These are phyloP conservation scores for Melipona bicolor DNA, from an alignment of 2,888 invertebrate genomes.

Conservation along the genomic window DNA sequence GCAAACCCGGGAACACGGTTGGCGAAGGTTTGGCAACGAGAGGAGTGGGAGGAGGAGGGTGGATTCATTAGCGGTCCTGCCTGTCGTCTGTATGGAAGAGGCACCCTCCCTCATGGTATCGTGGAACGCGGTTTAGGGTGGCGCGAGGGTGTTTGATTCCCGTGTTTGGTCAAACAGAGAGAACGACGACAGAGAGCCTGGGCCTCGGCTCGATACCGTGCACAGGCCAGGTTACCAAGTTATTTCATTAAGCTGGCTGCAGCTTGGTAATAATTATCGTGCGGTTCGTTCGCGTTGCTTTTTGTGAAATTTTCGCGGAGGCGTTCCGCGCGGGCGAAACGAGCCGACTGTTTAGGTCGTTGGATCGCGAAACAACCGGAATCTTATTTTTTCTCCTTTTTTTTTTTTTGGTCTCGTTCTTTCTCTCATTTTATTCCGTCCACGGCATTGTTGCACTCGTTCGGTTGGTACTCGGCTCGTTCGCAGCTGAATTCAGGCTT, in stretches of 20 bases:
- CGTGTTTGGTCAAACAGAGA: conserved; percentile 77
- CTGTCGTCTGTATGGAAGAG: conserved; percentile 59
- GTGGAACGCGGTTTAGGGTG: conserved; percentile 59
- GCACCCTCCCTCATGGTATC: conserved; percentile 60
- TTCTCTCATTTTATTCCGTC: not conserved
- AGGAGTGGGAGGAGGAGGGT: conserved; percentile 1
- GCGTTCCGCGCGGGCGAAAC: too few relatives aligned
- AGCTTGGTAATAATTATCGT: conserved; percentile 68
- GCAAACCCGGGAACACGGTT: conserved; percentile 13
- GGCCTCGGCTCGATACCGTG: conserved; percentile 40
- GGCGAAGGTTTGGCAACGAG: not conserved
- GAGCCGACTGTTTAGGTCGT: not conserved
- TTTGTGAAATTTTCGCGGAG: conserved; percentile 51
- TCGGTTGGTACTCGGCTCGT: not conserved
- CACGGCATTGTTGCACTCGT: not conserved
- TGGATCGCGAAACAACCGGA: not conserved
- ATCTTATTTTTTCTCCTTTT: not conserved
- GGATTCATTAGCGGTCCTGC: conserved; percentile 77
- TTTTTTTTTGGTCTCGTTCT: not conserved
- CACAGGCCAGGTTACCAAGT: conserved; percentile 63
- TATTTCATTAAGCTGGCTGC: conserved; percentile 70
- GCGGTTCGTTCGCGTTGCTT: conserved; percentile 42
- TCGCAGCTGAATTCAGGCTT: too few relatives aligned
- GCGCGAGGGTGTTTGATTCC: conserved; percentile 68
- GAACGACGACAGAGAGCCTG: conserved; percentile 71